These are phyloP conservation scores for Noctilio leporinus DNA, from an alignment of 2,113 vertebrate genomes.

Conservation along the genomic window DNA sequence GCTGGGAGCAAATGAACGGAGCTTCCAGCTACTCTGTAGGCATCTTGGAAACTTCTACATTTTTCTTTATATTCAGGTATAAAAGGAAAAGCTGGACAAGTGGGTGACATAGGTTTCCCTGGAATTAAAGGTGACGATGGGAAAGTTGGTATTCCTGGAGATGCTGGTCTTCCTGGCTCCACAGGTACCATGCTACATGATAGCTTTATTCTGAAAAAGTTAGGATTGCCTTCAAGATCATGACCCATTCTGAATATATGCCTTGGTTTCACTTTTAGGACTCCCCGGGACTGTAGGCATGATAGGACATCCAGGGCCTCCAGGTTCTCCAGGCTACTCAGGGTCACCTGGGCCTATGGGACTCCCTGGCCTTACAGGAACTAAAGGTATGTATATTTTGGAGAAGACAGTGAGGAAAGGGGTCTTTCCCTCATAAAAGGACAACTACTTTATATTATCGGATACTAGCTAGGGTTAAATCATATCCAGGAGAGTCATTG, in stretches of 20 bases:
- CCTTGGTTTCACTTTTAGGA: constrained; percentile 75
- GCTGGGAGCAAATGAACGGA: too few species aligned
- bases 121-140: constrained; percentile 83
- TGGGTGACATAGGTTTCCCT: constrained; percentile 83
- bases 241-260: neutral
- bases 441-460: neutral
- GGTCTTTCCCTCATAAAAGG: neutral
- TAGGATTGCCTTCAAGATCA: neutral
- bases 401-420: neutral
- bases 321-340: constrained; percentile 81
- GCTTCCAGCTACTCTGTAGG: too few species aligned
- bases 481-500: neutral
- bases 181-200: constrained; percentile 77
- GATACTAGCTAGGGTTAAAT: neutral
- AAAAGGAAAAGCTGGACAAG: constrained; percentile 78
- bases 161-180: constrained; percentile 84
- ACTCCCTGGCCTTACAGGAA: constrained; percentile 77
- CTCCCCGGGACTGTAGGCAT: constrained; percentile 81
- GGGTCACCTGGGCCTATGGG: constrained; percentile 82
- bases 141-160: constrained; percentile 84
- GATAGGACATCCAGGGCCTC: constrained; percentile 82
- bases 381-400: constrained; percentile 82
- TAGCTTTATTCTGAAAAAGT: neutral
- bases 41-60: neutral
- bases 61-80: constrained; percentile 79